Conservation (phyloP, 2,113 vertebrate genomes). For the Xenus cinereus region DNA sequence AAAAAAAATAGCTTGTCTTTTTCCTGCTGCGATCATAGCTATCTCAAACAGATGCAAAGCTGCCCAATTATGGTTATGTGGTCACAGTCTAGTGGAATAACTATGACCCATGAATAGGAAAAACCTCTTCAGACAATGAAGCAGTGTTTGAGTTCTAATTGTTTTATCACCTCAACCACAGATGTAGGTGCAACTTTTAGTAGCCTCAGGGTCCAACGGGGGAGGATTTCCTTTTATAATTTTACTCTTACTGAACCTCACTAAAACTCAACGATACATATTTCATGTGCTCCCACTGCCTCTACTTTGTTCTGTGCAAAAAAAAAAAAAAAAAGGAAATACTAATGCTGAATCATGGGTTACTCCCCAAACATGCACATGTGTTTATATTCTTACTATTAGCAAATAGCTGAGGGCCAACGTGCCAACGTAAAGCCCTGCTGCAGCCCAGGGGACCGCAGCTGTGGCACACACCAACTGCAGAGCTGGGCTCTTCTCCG, state of each 20-base stretch:
- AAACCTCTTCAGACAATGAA: neutral
- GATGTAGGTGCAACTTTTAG: neutral
- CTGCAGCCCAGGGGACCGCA: neutral
- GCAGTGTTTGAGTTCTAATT: neutral
- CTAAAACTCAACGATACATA: neutral
- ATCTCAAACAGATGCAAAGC: neutral
- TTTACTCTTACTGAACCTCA: neutral
- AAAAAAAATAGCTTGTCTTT: slow-evolving; percentile 7
- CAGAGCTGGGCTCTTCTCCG: neutral
- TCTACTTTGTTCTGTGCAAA: neutral
- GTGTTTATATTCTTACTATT: neutral
- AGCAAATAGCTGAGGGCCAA: neutral
- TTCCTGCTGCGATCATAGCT: neutral
- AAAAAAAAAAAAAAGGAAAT: neutral
- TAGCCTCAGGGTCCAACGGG: neutral
- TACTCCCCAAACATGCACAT: neutral
- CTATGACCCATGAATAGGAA: neutral
- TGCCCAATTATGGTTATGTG: slow-evolving; percentile 61
- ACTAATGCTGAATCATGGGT: slow-evolving; percentile 1
- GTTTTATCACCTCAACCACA: neutral
- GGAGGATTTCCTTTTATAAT: neutral
- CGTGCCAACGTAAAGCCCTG: neutral
- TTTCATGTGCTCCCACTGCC: neutral
- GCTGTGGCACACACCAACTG: neutral
- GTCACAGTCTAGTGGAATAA: neutral